Evolutionary conservation across 2,797 vertebrate species (phyloP).

Genomic region (Paramormyrops hopkinsi): DNA sequence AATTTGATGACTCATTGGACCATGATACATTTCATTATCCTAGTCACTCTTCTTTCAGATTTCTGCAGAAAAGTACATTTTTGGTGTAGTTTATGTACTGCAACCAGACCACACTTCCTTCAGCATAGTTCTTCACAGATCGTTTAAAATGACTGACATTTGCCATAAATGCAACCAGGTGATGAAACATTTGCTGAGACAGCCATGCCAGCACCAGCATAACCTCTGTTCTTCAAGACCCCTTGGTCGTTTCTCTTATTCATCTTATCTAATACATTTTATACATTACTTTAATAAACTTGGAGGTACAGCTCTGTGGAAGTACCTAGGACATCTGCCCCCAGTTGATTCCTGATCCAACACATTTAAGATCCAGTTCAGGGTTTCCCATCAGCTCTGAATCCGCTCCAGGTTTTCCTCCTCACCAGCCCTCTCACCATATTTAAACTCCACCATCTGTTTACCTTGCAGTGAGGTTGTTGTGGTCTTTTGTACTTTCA

Average conservation of each 20-base stretch:
- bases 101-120: not conserved
- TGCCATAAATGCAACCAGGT: not conserved
- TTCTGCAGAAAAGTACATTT: no score
- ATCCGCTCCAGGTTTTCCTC: not conserved
- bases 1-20: not conserved
- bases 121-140: not conserved
- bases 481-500: not conserved
- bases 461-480: not conserved
- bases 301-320: not conserved
- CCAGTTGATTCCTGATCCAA: not conserved
- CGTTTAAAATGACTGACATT: not conserved
- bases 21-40: not conserved
- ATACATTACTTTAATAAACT: not conserved
- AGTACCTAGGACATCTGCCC: not conserved
- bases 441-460: not conserved
- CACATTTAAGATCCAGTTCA: not conserved
- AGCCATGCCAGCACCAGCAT: not conserved
- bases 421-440: not conserved
- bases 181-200: not conserved
- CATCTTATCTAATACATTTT: not conserved
- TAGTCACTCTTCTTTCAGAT: not conserved
- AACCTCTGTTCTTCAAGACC: not conserved
- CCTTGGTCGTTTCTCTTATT: not conserved
- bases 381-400: not conserved
- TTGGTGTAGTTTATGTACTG: no score